Base-by-base conservation (phyloP, 2,113 vertebrate species). In the Neogobius melanostomus region DNA sequence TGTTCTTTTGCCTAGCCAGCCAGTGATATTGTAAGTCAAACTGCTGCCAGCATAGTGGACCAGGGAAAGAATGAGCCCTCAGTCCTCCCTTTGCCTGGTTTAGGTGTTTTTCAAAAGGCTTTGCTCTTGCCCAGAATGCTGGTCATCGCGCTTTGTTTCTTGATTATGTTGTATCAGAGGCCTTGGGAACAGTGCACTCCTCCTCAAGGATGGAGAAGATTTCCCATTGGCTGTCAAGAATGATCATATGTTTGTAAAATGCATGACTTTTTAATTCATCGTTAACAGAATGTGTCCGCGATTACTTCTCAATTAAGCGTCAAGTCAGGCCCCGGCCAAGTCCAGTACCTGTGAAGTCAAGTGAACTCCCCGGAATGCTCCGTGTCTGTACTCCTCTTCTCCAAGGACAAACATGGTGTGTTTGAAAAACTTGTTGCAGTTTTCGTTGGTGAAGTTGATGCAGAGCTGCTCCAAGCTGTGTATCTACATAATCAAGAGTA, bases 1-100 rank as follows among this genome's bases (percentile, higher is more conserved):
- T 98, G 89, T 97, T 98, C 82, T 98, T 97, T 60, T 97, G n/a
- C n/a, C 96, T 28, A 97, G 85, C 96, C 96, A 97, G 12, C 95
- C 95, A 36, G 15, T 11, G 69, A 97, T 94, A 71, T 95, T 97
- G 85, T 97, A n/a, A 97, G 69, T 97, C 95, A n/a, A 62, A 97
- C 96, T 0, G 87, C n/a, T 93, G 0, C 96, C 95, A 14, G 96
- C 96, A 0, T 97, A 98, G 66, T 97, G 96, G 0, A 95, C 15
- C 71, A 98, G 80, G 0, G 96, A 83, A 69, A 97, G n/a, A 97
- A 77, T 97, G 95, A 0, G 94, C n/a, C 95, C 28, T 97, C 95
- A 2, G 7, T 48, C 21, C 93, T 98, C 0, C 96, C 96, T 82
- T 97, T 97, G 45, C 67, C 17, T 50, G 94, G 93, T 0, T 96